phyloP scores from a whole-genome alignment of 2,797 vertebrate genomes.

The Crossoptilon crossoptilon region DNA sequence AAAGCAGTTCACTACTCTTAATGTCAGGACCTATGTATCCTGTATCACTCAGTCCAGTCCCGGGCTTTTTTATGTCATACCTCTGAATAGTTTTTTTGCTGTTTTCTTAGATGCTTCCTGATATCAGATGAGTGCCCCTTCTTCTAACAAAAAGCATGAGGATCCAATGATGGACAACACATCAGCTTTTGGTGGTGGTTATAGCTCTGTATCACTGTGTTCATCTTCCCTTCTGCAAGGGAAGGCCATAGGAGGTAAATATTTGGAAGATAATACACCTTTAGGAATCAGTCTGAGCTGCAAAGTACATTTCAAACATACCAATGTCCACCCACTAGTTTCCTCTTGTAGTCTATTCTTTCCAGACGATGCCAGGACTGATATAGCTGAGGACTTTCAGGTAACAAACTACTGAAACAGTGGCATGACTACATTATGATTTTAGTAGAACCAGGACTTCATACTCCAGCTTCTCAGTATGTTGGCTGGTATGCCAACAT shows the following conservation, averaged over 20 bases:
- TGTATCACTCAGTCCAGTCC: neutral
- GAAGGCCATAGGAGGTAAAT: neutral
- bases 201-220: neutral
- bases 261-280: neutral
- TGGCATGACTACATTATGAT: neutral
- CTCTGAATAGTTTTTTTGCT: neutral
- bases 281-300: neutral
- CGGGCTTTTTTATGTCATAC: neutral
- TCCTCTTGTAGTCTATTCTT: neutral
- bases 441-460: slow-evolving; percentile 1
- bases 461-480: neutral
- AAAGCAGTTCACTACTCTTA: neutral
- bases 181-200: neutral
- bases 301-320: neutral
- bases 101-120: neutral
- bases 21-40: neutral
- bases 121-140: neutral
- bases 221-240: neutral
- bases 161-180: neutral
- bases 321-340: neutral
- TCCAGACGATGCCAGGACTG: neutral
- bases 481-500: neutral
- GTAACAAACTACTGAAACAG: neutral
- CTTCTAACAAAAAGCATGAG: neutral
- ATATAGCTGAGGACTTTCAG: neutral